Evolutionary conservation across 2,113 vertebrate genomes (phyloP).

Genomic region (Mustela lutreola): DNA sequence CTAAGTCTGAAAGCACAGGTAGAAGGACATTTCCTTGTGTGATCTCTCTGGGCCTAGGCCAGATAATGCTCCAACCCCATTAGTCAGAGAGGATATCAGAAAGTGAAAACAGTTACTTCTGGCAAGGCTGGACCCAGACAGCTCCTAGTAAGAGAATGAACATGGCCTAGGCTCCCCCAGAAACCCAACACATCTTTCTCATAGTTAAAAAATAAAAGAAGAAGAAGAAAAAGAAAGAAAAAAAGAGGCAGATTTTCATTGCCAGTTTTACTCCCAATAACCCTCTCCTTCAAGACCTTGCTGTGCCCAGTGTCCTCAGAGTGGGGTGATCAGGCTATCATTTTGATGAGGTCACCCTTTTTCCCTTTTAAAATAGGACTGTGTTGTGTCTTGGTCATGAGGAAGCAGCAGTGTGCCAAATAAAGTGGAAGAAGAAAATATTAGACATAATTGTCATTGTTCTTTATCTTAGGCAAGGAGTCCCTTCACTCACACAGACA

Average conservation of each 20-base stretch:
- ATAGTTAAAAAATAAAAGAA: neutral
- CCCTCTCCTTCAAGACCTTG: neutral
- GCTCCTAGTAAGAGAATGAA: neutral
- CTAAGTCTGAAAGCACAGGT: neutral
- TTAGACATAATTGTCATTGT: neutral
- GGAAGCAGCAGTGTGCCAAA: neutral
- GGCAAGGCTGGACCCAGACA: neutral
- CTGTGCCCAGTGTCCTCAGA: neutral
- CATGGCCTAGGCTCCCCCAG: neutral
- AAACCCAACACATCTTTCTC: neutral
- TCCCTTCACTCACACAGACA: neutral
- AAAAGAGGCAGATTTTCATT: neutral
- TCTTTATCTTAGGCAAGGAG: neutral
- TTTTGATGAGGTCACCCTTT: neutral
- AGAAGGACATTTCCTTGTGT: neutral
- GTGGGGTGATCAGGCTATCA: neutral
- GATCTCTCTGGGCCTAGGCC: neutral
- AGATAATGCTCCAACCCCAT: neutral
- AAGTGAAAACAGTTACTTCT: neutral
- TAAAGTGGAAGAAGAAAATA: neutral
- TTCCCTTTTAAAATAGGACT: constrained; percentile 16
- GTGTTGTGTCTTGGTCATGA: neutral
- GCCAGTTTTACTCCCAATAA: neutral
- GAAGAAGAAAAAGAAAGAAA: neutral
- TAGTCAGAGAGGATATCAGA: neutral